Evolutionary conservation across 2,797 vertebrate genomes (phyloP), one percentile per base, ranked within the genome.

Genomic region (Echeneis naucrates): DNA sequence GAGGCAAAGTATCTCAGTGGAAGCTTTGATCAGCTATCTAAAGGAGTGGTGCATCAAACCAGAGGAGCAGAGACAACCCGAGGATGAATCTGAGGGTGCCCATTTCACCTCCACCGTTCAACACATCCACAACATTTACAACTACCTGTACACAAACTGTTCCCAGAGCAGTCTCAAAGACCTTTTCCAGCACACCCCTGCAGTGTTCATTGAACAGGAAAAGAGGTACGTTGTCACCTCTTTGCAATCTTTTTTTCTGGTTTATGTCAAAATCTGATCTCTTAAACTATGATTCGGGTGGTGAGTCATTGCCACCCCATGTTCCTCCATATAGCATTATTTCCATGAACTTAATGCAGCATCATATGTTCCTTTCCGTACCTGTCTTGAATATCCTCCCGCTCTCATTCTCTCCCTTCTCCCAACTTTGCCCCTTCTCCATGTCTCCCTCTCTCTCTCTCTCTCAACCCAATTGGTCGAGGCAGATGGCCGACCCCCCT

Each of bases 71-170:
- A 50, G 35, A 13, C 37, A 4, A 8, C 21, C 66, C 5, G 84
- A 51, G 1, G 87, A 85, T 0, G 79, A 89, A 44, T 19, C 56
- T 3, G 82, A 89, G 54, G 91, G 92, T 42, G 81, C 87, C 0
- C 8, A 44, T 1, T 96, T 96, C 81, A 90, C 32, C 12, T 92
- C 93, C 45, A 93, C 90, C 0, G 64, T 89, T 3, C 35, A 89
- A 59, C 95, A 96, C 85, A 87, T 96, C 65, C 78, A 92, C 81
- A 84, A 57, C 0, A 78, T 96, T 47, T 96, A 96, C 86, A 70
- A 4, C 1, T 95, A 94, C 67, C 91, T 96, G 57, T 21, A 65
- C 1, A 60, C 11, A 0, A 86, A 94, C 82, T 93, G 94, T 76
- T 50, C 90, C 48, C 82, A n/a, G 8, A 4, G 14, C 30, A 80